Base-by-base conservation (phyloP, 2,888 invertebrate species). In the Sympetrum striolatum region DNA sequence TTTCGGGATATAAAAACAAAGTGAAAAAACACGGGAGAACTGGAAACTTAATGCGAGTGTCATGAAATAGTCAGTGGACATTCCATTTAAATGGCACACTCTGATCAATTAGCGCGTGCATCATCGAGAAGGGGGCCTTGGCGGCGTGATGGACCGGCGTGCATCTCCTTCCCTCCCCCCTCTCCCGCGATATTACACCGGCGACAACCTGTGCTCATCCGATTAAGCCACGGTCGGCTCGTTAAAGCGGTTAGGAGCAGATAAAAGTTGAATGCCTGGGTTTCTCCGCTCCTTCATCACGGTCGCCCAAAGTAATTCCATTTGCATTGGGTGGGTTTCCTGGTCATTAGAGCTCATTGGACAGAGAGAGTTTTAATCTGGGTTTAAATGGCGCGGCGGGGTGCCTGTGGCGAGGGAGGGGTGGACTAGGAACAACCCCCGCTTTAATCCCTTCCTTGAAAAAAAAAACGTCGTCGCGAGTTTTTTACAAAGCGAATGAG, bases 121-220 rank as follows among this genome's bases (percentile, higher is more conserved):
- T n/a, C 5, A 31, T 31, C 31, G 31, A 14, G 73, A 6, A 25
- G 12, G 2, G 3, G n/a, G 25, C 0, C 14, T 81, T n/a, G 25
- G 22, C 18, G 5, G 10, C 18, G 80, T 22, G 39, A 14, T 22
- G 81, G 44, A 39, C 39, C n/a, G 64, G 37, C 35, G 35, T 39
- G 25, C 44, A 81, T 1, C 22, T 35, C 31, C 31, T 44, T 90
- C 81, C 58, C n/a, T n/a, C n/a, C 35, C 81, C 90, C 80, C 90
- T 73, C 90, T 79, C 48, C 90, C n/a, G 80, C 80, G 80, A 44
- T 80, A 80, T 80, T 39, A 37, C 80, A 44, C 80, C 80, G 80
- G 80, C 80, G 80, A 80, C 80, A 80, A 80, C 80, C 80, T 80
- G 80, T 80, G 44, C 80, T 80, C 80, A 80, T 80, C 80, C 80